These are phyloP conservation scores for Petrolisthes cinctipes DNA, from an alignment of 2,888 invertebrate genomes.

Conservation along the genomic window DNA sequence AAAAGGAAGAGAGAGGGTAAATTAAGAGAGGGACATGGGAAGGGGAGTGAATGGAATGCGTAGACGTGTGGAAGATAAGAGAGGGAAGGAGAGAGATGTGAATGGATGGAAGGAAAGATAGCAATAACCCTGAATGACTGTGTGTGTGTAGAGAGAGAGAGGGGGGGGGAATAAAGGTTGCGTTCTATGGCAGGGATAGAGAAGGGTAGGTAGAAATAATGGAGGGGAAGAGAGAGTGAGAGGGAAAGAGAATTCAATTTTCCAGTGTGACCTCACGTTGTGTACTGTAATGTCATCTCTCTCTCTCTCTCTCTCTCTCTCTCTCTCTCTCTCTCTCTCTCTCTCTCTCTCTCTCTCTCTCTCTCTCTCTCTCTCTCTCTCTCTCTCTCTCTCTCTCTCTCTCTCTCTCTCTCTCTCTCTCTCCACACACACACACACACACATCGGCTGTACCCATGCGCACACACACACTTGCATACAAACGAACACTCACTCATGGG, in stretches of 20 bases:
- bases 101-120: not conserved
- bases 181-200: not conserved
- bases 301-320: constrained; percentile 19
- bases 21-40: not conserved
- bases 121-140: not conserved
- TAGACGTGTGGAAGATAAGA: not conserved
- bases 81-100: not conserved
- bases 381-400: constrained; percentile 31
- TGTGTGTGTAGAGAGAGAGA: not conserved
- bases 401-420: constrained; percentile 28
- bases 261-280: constrained; percentile 1
- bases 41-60: not conserved
- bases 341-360: constrained; percentile 30
- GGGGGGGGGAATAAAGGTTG: not conserved
- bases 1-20: not conserved
- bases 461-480: constrained; percentile 8
- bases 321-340: constrained; percentile 26
- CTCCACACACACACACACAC: not conserved
- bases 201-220: not conserved
- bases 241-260: too few relatives aligned
- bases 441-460: not conserved
- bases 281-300: not conserved
- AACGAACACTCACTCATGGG: not conserved
- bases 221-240: not conserved
- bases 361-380: constrained; percentile 29